Evolutionary conservation across 2,888 invertebrate species (phyloP), one percentile per base, ranked within the genome.

Genomic region (Orgyia antiqua): DNA sequence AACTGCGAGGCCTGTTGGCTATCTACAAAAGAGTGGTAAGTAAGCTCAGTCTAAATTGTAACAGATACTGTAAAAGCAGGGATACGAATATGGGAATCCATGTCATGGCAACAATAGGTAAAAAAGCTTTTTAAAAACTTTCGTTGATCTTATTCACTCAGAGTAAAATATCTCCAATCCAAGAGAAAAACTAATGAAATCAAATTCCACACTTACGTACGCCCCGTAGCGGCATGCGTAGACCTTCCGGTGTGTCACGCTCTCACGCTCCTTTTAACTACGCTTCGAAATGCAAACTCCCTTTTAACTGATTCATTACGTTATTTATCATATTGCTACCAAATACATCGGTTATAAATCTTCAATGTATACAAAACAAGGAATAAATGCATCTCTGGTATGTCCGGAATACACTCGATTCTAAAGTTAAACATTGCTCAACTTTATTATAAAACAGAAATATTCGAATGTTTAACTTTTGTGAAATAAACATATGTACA

Each of bases 211-310:
- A n/a, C n/a, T n/a, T n/a, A n/a, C n/a, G n/a, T n/a, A n/a, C n/a
- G n/a, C n/a, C n/a, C n/a, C n/a, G n/a, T n/a, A n/a, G n/a, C 26
- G 57, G 58, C 36, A 58, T 53, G 54, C 36, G 45, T 18, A 42
- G 37, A 33, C 35, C 39, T 55, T 61, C 61, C 61, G 61, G 61
- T 52, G 59, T 49, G 56, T 56, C 59, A 54, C 32, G 38, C 29
- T 61, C 61, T 40, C 61, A 61, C 61, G 58, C 31, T 35, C 33
- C 34, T 33, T 34, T 33, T 36, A 36, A 41, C 32, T 27, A 36
- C 36, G 35, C 25, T 15, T 29, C 33, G 25, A 27, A 29, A 24
- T 15, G 24, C 31, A 33, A 32, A 25, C 36, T 24, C 34, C 42
- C 31, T 38, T 39, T 36, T 32, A 40, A 26, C 10, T 13, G 31